Conservation (phyloP, 2,113 vertebrate species). For the Pseudopodoces humilis region DNA sequence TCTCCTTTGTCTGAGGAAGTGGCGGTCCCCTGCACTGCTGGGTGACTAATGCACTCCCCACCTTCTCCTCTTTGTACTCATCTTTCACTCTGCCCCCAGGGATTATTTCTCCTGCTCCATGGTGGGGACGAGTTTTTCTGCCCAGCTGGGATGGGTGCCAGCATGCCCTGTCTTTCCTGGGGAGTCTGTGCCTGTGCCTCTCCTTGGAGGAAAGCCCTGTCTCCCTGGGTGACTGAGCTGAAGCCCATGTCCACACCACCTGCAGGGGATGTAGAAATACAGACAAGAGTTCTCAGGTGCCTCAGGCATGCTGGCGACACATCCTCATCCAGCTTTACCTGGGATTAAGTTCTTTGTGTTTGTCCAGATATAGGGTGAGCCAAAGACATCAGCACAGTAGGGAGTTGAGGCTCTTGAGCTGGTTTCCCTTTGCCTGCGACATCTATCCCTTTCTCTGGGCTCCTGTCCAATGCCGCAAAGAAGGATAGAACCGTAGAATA, state of each 20-base stretch:
- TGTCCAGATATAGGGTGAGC: background rate
- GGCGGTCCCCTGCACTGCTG: rapidly evolving
- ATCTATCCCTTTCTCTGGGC: background rate
- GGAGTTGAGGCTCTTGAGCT: background rate
- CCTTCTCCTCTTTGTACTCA: background rate
- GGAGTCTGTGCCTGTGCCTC: background rate
- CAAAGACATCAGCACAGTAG: background rate
- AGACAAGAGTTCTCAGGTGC: background rate
- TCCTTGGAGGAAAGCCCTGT: background rate
- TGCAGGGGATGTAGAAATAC: background rate
- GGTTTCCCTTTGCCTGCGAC: background rate
- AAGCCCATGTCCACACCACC: background rate
- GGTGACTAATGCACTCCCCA: background rate
- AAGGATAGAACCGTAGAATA: background rate
- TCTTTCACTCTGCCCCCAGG: background rate
- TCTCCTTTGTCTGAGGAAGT: background rate
- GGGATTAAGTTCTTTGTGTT: background rate
- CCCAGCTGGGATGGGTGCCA: background rate
- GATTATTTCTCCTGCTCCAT: background rate
- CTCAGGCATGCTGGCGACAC: background rate
- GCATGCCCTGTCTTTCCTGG: background rate
- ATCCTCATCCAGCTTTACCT: background rate
- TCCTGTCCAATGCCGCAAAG: background rate
- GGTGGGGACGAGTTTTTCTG: background rate
- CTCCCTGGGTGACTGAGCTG: background rate